Evolutionary conservation across 2,113 vertebrate genomes (phyloP).

Genomic region (Rhagologus leucostigma): DNA sequence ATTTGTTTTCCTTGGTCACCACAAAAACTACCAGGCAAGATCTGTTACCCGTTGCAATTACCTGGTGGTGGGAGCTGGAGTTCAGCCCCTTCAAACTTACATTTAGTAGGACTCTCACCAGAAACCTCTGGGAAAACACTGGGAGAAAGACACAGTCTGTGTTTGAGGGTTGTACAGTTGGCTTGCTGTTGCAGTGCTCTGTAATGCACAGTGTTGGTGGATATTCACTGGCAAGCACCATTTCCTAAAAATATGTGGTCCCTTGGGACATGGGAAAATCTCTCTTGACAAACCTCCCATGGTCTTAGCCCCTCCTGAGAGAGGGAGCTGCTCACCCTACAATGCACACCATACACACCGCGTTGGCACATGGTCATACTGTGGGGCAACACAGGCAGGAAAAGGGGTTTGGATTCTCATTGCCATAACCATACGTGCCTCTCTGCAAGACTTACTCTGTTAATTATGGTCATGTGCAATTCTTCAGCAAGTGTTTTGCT

Average conservation of each 20-base stretch:
- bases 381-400: not conserved
- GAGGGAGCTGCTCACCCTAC: not conserved
- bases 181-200: not conserved
- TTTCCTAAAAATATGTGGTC: not conserved
- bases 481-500: not conserved
- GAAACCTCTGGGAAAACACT: not conserved
- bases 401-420: not conserved
- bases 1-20: not conserved
- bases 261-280: not conserved
- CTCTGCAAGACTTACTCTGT: not conserved
- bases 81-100: not conserved
- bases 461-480: not conserved
- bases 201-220: not conserved
- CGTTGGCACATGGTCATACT: rapidly evolving
- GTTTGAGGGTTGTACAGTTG: not conserved
- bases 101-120: not conserved
- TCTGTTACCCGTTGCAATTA: not conserved
- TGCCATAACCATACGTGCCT: not conserved
- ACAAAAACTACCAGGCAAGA: not conserved
- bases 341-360: rapidly evolving
- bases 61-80: not conserved
- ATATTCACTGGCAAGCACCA: not conserved
- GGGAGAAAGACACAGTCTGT: not conserved
- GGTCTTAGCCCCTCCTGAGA: not conserved
- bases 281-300: not conserved